A percentile compares a stretch with the other conserved stretches of the same genome.
Conservation (phyloP, 2,113 vertebrate genomes). For the Propithecus coquereli region DNA sequence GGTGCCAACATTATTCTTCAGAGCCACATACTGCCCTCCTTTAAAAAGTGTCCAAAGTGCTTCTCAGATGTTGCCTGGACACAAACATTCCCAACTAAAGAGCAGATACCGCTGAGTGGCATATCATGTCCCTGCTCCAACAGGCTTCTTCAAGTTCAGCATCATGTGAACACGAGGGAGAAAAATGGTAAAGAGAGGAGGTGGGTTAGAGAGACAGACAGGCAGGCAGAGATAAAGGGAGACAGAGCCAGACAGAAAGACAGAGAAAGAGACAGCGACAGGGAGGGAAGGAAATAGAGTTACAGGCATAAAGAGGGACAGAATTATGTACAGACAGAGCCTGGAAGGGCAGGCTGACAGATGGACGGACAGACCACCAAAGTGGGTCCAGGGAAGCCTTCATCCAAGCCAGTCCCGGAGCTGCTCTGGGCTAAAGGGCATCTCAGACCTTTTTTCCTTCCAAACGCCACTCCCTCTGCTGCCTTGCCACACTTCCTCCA, state of each 20-base stretch:
- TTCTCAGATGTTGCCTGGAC: background rate
- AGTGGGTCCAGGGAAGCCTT: background rate
- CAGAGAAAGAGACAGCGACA: background rate
- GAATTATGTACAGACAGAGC: background rate
- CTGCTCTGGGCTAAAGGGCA: background rate
- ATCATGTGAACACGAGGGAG: background rate
- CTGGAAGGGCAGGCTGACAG: background rate
- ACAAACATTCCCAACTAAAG: background rate
- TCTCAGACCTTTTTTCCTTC: background rate
- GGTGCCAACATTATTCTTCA: background rate
- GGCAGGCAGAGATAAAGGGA: background rate
- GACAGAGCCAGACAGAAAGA: background rate
- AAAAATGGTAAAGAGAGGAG: background rate
- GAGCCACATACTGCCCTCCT: background rate
- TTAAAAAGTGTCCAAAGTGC: background rate
- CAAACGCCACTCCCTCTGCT: background rate
- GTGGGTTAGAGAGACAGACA: background rate
- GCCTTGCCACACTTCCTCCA: background rate
- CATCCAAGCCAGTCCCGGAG: no score
- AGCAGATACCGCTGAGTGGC: background rate
- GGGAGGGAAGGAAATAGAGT: background rate
- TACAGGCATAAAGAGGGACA: background rate
- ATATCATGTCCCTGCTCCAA: background rate
- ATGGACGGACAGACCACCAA: no score
- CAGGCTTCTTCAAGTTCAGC: background rate